Evolutionary conservation across 1,140 invertebrate genomes (phyloP), one percentile per base, ranked within the genome.

Genomic region (Brachionus koreanus): DNA sequence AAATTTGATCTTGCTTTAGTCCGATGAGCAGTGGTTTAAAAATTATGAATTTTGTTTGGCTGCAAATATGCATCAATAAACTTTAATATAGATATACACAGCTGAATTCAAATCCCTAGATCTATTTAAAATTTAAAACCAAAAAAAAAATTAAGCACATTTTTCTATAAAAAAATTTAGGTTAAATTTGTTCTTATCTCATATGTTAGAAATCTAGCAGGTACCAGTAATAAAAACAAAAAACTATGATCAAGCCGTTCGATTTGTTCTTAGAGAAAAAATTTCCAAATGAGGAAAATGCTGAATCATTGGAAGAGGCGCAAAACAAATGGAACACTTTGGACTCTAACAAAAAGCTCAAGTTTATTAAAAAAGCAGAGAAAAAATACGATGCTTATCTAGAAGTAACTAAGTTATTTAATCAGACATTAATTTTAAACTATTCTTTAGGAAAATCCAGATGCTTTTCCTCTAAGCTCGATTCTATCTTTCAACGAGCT

Each of bases 221-320:
- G 49, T 57, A 57, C 19, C 19, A 57, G 49, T 52, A 13, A 52
- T 16, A 4, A 16, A 13, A 25, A n/a, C n/a, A n/a, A n/a, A n/a
- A 7, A 39, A 46, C 1, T 10, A 74, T 74, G 69, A 46, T 74
- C 25, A 74, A 46, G 19, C 69, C 69, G 3, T 74, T 46, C 43
- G 69, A 74, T 49, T 46, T 74, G 43, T 74, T 29, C 43, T 29
- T 46, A 10, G 42, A 74, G n/a, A 74, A 74, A 74, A 74, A 74
- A 16, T 74, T 74, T 74, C 69, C 69, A 33, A 74, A 74, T 29
- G 69, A 74, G 69, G 69, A 74, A 74, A 74, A 46, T 74, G 65
- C 65, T 39, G 69, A 74, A 46, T 49, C 69, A 29, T 13, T 25
- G 23, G 69, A 74, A 25, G 69, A 46, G 19, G 69, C 69, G 3